Evolutionary conservation across 1,140 invertebrate species (phyloP).

Genomic region (Drosophila lowei): DNA sequence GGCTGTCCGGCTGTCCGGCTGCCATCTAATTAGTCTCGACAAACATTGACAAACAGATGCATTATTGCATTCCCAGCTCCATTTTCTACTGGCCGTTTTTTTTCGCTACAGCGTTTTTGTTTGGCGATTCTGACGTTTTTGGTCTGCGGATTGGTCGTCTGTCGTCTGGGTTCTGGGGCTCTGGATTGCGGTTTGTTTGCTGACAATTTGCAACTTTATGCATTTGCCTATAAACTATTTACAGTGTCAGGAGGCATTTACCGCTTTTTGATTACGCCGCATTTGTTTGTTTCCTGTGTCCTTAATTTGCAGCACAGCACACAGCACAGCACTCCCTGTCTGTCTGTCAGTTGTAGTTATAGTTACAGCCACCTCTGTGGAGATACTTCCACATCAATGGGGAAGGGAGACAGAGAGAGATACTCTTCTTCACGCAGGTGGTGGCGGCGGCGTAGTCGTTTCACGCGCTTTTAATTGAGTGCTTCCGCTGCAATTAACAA

Average conservation of each 20-base stretch:
- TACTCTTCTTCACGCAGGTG: conserved; percentile 49
- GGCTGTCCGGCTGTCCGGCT: conserved; percentile 11
- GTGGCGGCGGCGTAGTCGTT: conserved; percentile 56
- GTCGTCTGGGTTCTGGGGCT: conserved; percentile 19
- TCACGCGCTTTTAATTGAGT: conserved; percentile 82
- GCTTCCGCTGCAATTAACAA: conserved; percentile 81
- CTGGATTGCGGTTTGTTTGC: conserved; percentile 32
- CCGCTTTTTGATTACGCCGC: conserved; percentile 79
- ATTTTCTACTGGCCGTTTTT: conserved; percentile 27
- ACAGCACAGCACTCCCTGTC: no score
- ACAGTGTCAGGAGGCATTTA: conserved; percentile 70
- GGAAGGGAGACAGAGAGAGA: no score
- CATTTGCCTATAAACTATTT: conserved; percentile 73
- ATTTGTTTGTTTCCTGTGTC: conserved; percentile 78
- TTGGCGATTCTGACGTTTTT: conserved; percentile 11
- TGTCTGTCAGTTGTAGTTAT: conserved; percentile 22
- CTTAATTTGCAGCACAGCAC: conserved; percentile 61
- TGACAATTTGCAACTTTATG: conserved; percentile 67
- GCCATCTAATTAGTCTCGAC: conserved; percentile 65
- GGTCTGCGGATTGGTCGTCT: conserved; percentile 9
- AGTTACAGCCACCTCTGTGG: conserved; percentile 4
- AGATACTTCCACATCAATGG: not conserved
- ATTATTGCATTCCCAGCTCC: conserved; percentile 49
- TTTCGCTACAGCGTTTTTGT: conserved; percentile 2
- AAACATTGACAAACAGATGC: conserved; percentile 71